These are phyloP conservation scores for Amblyornis subalaris DNA, from an alignment of 2,113 vertebrate genomes.

Conservation along the genomic window DNA sequence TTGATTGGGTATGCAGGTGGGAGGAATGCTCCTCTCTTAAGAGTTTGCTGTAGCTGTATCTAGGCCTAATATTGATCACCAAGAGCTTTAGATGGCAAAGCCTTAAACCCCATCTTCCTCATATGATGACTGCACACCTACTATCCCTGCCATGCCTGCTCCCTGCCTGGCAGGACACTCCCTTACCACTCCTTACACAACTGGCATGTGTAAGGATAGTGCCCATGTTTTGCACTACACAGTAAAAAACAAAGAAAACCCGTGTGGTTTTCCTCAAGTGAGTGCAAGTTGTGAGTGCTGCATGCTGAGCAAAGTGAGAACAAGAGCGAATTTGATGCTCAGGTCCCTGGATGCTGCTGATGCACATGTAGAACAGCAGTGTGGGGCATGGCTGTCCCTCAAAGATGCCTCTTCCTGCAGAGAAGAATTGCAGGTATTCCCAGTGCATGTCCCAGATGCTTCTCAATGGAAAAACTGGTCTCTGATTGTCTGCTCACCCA, in stretches of 20 bases:
- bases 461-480: neutral
- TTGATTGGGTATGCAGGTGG: neutral
- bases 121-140: rapidly evolving
- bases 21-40: neutral
- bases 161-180: neutral
- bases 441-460: neutral
- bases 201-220: neutral
- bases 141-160: neutral
- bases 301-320: neutral
- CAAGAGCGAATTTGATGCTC: neutral
- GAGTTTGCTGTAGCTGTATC: neutral
- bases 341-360: neutral
- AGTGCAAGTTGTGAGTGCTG: neutral
- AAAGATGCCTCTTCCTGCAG: neutral
- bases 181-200: neutral
- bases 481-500: neutral
- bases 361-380: neutral
- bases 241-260: neutral
- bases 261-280: neutral
- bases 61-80: neutral
- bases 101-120: neutral
- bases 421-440: neutral
- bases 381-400: neutral
- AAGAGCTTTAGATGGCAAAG: neutral
- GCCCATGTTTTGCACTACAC: neutral